These are phyloP conservation scores for Osmerus mordax DNA, from an alignment of 2,113 vertebrate genomes.

Conservation along the genomic window DNA sequence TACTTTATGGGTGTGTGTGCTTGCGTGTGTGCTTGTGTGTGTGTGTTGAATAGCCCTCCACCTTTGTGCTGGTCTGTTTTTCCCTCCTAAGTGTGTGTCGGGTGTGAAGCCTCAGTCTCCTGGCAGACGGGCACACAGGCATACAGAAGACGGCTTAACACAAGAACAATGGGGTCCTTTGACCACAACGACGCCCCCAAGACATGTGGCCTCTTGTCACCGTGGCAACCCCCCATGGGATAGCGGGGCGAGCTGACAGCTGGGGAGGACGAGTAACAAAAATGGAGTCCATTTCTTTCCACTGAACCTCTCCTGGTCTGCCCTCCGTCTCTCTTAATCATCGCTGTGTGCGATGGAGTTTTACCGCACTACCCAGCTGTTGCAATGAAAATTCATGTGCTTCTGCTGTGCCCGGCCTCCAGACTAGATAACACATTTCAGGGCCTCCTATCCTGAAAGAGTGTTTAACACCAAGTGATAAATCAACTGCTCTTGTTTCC, in stretches of 20 bases:
- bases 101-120: slow-evolving; percentile 60
- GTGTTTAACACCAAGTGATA: slow-evolving; percentile 21
- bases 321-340: slow-evolving; percentile 38
- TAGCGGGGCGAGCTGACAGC: slow-evolving; percentile 71
- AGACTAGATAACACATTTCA: slow-evolving; percentile 22
- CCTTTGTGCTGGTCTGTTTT: background rate
- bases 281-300: slow-evolving; percentile 71
- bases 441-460: slow-evolving; percentile 10
- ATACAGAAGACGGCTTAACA: slow-evolving; percentile 75
- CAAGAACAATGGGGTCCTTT: slow-evolving; percentile 79
- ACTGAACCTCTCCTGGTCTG: slow-evolving; percentile 48
- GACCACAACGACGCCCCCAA: slow-evolving; percentile 77
- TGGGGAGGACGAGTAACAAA: slow-evolving; percentile 70
- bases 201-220: slow-evolving; percentile 82
- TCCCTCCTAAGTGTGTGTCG: slow-evolving; percentile 25
- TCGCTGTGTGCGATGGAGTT: slow-evolving; percentile 27
- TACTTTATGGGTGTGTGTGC: slow-evolving; percentile 21
- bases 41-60: background rate
- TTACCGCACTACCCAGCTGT: slow-evolving; percentile 53
- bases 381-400: slow-evolving; percentile 19
- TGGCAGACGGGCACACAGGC: slow-evolving; percentile 66
- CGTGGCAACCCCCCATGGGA: slow-evolving; percentile 78
- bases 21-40: slow-evolving; percentile 3
- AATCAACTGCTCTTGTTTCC: slow-evolving; percentile 32
- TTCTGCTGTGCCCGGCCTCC: background rate